phyloP scores from a whole-genome alignment of 2,797 vertebrate genomes.

The Phrynocephalus guinanensis region DNA sequence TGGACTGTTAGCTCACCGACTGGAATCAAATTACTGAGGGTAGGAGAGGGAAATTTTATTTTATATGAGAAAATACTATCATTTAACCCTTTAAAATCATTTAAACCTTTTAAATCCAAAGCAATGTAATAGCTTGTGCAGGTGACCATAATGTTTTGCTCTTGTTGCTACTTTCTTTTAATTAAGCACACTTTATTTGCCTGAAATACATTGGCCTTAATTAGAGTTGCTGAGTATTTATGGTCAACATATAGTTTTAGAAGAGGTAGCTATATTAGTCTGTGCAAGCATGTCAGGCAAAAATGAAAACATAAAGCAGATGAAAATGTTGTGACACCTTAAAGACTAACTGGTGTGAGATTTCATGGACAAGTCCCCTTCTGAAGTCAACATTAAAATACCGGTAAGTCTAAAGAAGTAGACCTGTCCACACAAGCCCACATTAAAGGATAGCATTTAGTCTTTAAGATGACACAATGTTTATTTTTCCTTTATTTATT shows the following conservation, averaged over 20 bases:
- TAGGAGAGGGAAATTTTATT: constrained; percentile 51
- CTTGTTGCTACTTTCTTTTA: constrained; percentile 42
- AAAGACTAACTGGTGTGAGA: no score
- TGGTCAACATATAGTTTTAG: neutral
- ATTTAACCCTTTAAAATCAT: constrained; percentile 33
- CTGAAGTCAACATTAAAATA: no score
- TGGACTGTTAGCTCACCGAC: constrained; percentile 51
- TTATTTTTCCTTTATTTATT: no score
- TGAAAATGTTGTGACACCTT: no score
- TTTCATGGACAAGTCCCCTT: no score
- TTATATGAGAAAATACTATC: neutral
- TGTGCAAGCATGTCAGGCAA: no score
- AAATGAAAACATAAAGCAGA: no score
- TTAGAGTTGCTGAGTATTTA: constrained; percentile 4
- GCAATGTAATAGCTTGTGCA: neutral
- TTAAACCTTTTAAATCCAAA: constrained; percentile 54
- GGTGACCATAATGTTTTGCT: neutral
- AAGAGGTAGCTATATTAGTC: no score
- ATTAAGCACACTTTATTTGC: constrained; percentile 45
- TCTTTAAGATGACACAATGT: no score
- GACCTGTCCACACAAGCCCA: no score
- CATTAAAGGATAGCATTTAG: no score
- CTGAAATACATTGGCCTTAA: constrained; percentile 24
- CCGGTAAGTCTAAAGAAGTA: no score
- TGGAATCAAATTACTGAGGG: constrained; percentile 48